A percentile compares a stretch with the other conserved stretches of the same genome.
These are phyloP conservation scores for Alfaro cultratus DNA, from an alignment of 2,797 vertebrate genomes.

Conservation along the genomic window DNA sequence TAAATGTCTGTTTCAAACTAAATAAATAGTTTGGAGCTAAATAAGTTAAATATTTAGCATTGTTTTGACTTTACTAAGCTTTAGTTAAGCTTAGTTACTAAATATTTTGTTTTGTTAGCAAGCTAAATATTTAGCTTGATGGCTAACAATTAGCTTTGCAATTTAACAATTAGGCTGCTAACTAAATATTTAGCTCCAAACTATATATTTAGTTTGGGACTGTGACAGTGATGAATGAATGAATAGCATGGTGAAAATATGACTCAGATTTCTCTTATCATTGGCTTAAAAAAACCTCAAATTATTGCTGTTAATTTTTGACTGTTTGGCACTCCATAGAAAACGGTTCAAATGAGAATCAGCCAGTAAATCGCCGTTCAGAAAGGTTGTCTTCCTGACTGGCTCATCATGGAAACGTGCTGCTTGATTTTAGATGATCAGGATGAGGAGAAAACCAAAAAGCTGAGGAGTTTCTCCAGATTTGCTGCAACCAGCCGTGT, in stretches of 20 bases:
- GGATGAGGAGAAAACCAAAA: neutral
- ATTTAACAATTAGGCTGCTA: neutral
- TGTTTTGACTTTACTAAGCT: too few relatives aligned
- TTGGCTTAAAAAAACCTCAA: too few relatives aligned
- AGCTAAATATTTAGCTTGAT: neutral
- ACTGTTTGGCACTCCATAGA: neutral
- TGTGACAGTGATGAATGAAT: too few relatives aligned
- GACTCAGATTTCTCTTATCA: neutral
- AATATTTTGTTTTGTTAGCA: neutral
- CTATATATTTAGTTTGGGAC: too few relatives aligned
- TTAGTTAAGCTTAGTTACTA: neutral
- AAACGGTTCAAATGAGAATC: neutral
- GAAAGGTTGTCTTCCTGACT: neutral
- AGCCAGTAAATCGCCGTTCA: neutral
- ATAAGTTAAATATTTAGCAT: neutral
- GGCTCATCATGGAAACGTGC: neutral
- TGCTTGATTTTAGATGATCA: neutral
- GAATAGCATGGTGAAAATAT: neutral
- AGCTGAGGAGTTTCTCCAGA: neutral
- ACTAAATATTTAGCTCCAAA: neutral
- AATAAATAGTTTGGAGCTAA: neutral
- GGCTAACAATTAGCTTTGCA: neutral
- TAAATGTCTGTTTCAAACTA: neutral
- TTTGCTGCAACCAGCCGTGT: neutral
- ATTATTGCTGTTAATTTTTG: neutral